phyloP scores from a whole-genome alignment of 2,888 invertebrate species.

The Megastigmus dorsalis region DNA sequence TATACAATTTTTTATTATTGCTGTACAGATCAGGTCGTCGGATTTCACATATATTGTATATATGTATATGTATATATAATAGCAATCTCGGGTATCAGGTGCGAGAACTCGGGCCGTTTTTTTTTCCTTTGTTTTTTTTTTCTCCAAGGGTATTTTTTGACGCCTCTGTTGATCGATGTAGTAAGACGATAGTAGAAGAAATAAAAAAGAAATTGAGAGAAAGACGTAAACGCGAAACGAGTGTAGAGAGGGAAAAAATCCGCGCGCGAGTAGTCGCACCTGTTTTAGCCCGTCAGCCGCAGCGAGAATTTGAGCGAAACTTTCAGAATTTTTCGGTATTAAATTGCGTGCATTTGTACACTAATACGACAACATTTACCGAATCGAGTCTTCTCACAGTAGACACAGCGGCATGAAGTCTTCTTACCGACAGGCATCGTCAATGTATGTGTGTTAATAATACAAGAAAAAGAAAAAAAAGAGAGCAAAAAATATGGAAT shows the following conservation, averaged over 20 bases:
- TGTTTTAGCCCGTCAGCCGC: slow-evolving; percentile 17
- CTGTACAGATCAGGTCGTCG: slow-evolving; percentile 52
- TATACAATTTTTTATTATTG: slow-evolving; percentile 30
- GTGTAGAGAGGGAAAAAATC: too few species aligned
- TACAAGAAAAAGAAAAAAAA: slow-evolving; percentile 54
- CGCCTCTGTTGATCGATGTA: neutral
- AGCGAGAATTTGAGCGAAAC: slow-evolving; percentile 45
- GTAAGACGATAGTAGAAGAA: neutral
- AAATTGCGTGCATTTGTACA: slow-evolving; percentile 44
- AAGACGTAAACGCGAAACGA: too few species aligned
- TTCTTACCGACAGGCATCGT: slow-evolving; percentile 63
- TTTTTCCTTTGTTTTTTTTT: slow-evolving; percentile 23
- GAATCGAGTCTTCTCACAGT: slow-evolving; percentile 34
- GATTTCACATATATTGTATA: slow-evolving; percentile 53
- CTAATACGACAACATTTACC: slow-evolving; percentile 13
- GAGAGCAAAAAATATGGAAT: slow-evolving; percentile 50
- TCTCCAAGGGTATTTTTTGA: neutral
- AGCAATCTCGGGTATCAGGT: slow-evolving; percentile 29
- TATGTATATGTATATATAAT: slow-evolving; percentile 50
- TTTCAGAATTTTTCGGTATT: slow-evolving; percentile 43
- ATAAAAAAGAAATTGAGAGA: neutral
- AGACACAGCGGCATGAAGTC: slow-evolving; percentile 49
- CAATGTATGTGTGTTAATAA: slow-evolving; percentile 70
- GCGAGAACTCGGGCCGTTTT: slow-evolving; percentile 34
- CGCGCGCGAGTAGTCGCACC: slow-evolving; percentile 39